phyloP scores from a whole-genome alignment of 2,888 invertebrate species.

The Ellobium chinense region DNA sequence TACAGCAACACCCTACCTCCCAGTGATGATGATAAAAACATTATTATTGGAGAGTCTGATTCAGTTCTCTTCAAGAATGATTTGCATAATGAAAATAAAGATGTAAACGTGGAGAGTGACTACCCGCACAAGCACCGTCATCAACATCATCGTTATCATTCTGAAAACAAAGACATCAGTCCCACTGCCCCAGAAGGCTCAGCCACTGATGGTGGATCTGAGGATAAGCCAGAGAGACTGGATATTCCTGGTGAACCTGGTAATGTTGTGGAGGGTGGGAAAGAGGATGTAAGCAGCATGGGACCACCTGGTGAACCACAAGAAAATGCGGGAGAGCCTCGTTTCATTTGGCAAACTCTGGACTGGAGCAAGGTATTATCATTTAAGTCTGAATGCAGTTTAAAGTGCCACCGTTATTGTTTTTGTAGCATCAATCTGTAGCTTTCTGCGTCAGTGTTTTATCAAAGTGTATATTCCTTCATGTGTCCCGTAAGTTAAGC shows the following conservation, averaged over 20 bases:
- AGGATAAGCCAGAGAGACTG: background rate
- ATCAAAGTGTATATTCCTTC: too few species aligned
- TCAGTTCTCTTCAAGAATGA: background rate
- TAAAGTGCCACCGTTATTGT: too few species aligned
- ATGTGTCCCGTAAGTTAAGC: too few species aligned
- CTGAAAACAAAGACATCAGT: background rate
- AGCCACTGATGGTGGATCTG: background rate
- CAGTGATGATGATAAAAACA: background rate
- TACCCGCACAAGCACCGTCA: conserved; percentile 1
- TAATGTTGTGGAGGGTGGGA: background rate
- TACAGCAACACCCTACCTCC: background rate
- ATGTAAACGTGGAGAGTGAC: background rate
- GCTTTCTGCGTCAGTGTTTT: background rate
- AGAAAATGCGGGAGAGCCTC: background rate
- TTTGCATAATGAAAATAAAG: background rate
- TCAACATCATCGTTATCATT: conserved; percentile 16
- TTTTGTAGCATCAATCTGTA: background rate
- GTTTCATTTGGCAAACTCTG: conserved; percentile 33
- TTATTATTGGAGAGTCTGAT: conserved; percentile 11
- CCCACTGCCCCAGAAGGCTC: background rate
- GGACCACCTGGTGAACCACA: background rate
- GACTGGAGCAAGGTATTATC: conserved; percentile 54
- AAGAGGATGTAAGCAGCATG: background rate
- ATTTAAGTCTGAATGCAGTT: background rate
- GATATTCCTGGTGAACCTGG: background rate